Evolutionary conservation across 2,888 invertebrate genomes (phyloP), one percentile per base, ranked within the genome.

Genomic region (Helicoverpa assulta): DNA sequence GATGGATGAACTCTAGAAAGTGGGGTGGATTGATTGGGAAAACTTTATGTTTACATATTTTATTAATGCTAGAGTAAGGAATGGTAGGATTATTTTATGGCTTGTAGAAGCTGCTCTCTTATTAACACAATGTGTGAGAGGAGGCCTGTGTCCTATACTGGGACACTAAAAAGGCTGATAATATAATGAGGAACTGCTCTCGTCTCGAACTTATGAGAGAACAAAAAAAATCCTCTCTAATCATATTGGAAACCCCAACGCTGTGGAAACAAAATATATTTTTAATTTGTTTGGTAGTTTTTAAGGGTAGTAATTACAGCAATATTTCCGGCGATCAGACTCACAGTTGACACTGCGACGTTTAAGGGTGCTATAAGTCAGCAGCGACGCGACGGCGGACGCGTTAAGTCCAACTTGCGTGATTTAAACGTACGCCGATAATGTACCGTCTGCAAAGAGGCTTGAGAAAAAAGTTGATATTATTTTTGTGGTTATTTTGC

Each of bases 341-440:
- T 57, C 37, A 60, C 62, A 52, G 21, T 37, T 40, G 43, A 64
- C 52, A 55, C n/a, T 3, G 60, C 16, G 58, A 73, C 70, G 59
- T 56, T 52, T 78, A 74, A 62, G 73, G 65, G 62, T 64, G 70
- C 76, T 62, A 82, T 83, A 83, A 80, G 83, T 83, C 78, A 83
- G 76, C 59, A 73, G 67, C 62, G 75, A 83, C 73, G 71, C 67
- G 71, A 74, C 76, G 81, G 77, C 74, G 70, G 83, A 85, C 82
- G 82, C 84, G 80, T 79, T 76, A 78, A 72, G 70, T 78, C 81
- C 64, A 76, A 81, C 81, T 76, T 78, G 78, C 74, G 75, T 85
- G 85, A 85, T 85, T 85, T 84, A 85, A 81, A 80, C 72, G 69
- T 54, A 68, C 68, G n/a, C 12, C 56, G 37, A 47, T 18, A 52